These are phyloP conservation scores for Brachionus koreanus DNA, from an alignment of 1,140 invertebrate genomes.

Conservation along the genomic window DNA sequence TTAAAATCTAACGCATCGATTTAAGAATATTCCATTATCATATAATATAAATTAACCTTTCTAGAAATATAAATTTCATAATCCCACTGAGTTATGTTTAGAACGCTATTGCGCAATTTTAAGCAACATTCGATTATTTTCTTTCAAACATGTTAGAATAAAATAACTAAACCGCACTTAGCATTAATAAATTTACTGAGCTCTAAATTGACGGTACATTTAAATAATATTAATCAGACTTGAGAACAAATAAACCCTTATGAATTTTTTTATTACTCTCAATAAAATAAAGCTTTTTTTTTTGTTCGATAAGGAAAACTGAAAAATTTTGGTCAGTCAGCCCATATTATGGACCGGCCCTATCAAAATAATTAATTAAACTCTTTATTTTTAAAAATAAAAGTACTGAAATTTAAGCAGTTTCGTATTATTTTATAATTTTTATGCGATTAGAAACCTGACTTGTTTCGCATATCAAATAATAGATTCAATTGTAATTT, in stretches of 20 bases:
- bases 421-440: not conserved
- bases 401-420: not conserved
- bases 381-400: not conserved
- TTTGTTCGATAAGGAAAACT: not conserved
- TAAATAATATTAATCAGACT: not conserved
- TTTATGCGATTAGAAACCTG: not conserved
- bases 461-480: slow-evolving; percentile 2
- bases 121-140: not conserved
- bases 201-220: not conserved
- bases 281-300: not conserved
- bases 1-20: not conserved
- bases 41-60: not conserved
- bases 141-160: not conserved
- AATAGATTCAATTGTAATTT: not conserved
- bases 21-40: not conserved
- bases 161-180: not conserved
- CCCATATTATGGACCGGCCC: not conserved
- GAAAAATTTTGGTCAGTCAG: not conserved
- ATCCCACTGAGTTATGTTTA: not conserved
- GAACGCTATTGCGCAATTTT: not conserved
- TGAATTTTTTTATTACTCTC: not conserved
- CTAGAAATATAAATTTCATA: not conserved
- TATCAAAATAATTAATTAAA: not conserved
- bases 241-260: not conserved
- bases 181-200: not conserved